These are phyloP conservation scores for Meriones unguiculatus DNA, from an alignment of 2,113 vertebrate species.

Conservation along the genomic window DNA sequence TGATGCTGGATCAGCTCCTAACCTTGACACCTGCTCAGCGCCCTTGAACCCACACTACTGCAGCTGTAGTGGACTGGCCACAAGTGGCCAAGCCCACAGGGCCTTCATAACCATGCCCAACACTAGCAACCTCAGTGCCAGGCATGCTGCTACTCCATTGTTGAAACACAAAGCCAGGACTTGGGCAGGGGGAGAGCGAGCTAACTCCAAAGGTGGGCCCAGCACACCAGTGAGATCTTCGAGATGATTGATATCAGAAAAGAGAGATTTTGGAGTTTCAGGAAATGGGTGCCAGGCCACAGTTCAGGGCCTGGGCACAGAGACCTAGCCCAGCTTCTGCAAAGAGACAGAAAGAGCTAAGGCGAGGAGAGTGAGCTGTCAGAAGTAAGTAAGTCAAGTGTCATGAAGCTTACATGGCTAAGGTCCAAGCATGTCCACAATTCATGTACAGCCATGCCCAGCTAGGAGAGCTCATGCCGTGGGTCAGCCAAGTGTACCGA, in stretches of 20 bases:
- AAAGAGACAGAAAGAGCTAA: not conserved
- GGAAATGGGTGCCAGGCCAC: not conserved
- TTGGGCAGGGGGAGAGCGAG: not conserved
- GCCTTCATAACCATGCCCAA: not conserved
- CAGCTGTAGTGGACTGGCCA: not conserved
- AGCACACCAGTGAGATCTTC: not conserved
- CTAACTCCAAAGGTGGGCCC: not conserved
- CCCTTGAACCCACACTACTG: not conserved
- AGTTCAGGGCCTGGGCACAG: not conserved
- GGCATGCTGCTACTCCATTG: not conserved
- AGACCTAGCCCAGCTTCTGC: not conserved
- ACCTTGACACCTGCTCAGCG: not conserved
- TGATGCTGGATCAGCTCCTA: not conserved
- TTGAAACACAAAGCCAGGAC: not conserved
- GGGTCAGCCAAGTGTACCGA: not conserved
- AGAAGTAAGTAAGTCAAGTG: not conserved
- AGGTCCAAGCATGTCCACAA: not conserved
- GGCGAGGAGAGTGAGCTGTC: not conserved
- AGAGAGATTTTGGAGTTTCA: slow-evolving; percentile 18
- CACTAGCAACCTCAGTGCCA: not conserved
- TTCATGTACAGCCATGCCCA: not conserved
- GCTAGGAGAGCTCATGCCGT: not conserved
- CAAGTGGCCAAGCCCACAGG: not conserved
- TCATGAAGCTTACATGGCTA: not conserved
- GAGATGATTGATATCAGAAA: not conserved